Base-by-base conservation (phyloP, 92 coral and sea anemone genomes). In the Scolanthus callimorphus region DNA sequence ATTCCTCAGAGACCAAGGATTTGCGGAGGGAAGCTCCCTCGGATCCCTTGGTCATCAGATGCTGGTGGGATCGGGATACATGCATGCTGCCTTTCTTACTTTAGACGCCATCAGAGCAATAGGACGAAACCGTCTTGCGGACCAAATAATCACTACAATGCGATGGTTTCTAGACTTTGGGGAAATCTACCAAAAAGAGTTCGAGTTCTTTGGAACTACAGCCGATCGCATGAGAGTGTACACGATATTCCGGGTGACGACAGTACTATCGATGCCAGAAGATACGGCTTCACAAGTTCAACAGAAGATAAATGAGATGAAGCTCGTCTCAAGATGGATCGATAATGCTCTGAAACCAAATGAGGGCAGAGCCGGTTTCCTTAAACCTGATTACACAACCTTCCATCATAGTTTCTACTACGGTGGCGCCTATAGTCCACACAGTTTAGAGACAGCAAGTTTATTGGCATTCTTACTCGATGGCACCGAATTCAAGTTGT, bases 241-340 rank as follows among this genome's bases (percentile, higher is more conserved):
- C 0, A 58, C 67, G 61, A 15, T 67, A 0, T 76, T 67, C 26
- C 58, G 83, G 4, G 45, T 76, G 24, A 47, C 59, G 3, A 29
- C 68, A 12, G 52, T 76, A 44, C 64, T 76, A 11, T 39, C 73
- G 55, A 76, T 59, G 63, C 83, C 63, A 1, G 63, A 50, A 30
- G 23, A 27, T 10, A 69, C 70, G 25, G 20, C 31, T 48, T 20
- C 6, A 19, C 69, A 75, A 29, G 51, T 58, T 17, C 31, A 17
- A 20, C 50, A 65, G 56, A 79, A 79, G 43, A 55, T 79, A 23
- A 71, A 77, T 1, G 85, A 78, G 55, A 78, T 79, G 73, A 43
- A 62, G 17, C 52, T 57, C 11, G 60, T 68, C 48, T 45, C 31
- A 34, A 41, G 51, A 30, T 79, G 85, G 85, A 45, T 54, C 63